These are phyloP conservation scores for Ellobium chinense DNA, from an alignment of 2,888 invertebrate species.

Conservation along the genomic window DNA sequence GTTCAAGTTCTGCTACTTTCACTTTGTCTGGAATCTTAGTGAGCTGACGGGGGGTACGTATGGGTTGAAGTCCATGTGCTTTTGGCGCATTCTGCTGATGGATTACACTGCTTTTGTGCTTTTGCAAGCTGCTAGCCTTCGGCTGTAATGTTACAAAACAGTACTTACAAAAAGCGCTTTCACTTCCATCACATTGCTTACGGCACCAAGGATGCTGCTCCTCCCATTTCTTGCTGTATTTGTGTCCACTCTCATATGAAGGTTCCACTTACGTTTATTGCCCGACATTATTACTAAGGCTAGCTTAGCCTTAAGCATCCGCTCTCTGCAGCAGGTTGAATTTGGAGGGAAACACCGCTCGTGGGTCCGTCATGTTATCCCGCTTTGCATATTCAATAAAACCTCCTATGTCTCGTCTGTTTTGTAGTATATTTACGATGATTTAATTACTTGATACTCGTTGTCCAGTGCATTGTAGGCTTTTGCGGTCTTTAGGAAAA, in stretches of 20 bases:
- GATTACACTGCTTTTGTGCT: neutral
- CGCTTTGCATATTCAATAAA: no score
- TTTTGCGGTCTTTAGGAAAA: no score
- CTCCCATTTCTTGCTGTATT: neutral
- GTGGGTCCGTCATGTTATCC: no score
- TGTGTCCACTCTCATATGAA: neutral
- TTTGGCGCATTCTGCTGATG: neutral
- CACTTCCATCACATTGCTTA: neutral
- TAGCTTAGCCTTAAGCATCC: neutral
- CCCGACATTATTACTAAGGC: neutral
- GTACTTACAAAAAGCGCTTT: neutral
- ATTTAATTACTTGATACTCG: no score
- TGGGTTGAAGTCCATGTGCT: neutral
- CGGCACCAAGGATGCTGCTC: neutral
- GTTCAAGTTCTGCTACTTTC: neutral
- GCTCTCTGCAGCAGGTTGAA: neutral
- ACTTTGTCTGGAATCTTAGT: neutral
- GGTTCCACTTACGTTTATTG: neutral
- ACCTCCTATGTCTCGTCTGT: no score
- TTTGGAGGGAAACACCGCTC: no score
- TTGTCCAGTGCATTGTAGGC: no score
- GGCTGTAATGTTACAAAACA: neutral
- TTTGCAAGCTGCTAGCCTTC: neutral
- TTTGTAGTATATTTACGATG: no score
- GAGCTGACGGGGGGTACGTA: neutral